A percentile compares a stretch with the other conserved stretches of the same genome.
These are phyloP conservation scores for Esperia sulphurella DNA, from an alignment of 2,888 invertebrate species.

Conservation along the genomic window DNA sequence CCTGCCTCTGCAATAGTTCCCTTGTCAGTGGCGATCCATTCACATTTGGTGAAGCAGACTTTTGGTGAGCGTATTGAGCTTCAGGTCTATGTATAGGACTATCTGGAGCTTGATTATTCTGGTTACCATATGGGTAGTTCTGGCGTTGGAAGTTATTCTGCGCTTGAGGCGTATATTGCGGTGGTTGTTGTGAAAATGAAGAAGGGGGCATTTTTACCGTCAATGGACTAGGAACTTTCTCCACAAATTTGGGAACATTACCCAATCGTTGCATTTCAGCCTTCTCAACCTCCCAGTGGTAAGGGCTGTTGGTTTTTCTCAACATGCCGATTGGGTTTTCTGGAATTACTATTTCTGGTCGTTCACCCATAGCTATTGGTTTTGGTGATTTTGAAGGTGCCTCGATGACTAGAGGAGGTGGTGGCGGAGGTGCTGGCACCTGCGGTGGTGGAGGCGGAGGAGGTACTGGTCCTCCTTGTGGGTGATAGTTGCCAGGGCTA, in stretches of 20 bases:
- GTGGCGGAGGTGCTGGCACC: slow-evolving; percentile 76
- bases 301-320: slow-evolving; percentile 84
- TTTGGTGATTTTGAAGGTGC: slow-evolving; percentile 73
- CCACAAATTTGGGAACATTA: slow-evolving; percentile 63
- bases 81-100: slow-evolving; percentile 73
- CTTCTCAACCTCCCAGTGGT: slow-evolving; percentile 81
- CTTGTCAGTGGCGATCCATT: slow-evolving; percentile 59
- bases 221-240: slow-evolving; percentile 68
- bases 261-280: slow-evolving; percentile 76
- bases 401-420: slow-evolving; percentile 78
- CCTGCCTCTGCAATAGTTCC: slow-evolving; percentile 65
- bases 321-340: slow-evolving; percentile 85
- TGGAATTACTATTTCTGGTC: slow-evolving; percentile 87
- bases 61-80: slow-evolving; percentile 66
- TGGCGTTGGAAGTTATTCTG: slow-evolving; percentile 46
- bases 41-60: slow-evolving; percentile 48
- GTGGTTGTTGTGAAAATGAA: slow-evolving; percentile 59
- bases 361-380: slow-evolving; percentile 76
- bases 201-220: slow-evolving; percentile 68
- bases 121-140: slow-evolving; percentile 41
- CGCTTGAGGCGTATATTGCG: slow-evolving; percentile 55
- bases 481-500: slow-evolving; percentile 36
- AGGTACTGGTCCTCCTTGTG: slow-evolving; percentile 60
- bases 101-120: slow-evolving; percentile 53
- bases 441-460: slow-evolving; percentile 70